Evolutionary conservation across 2,113 vertebrate species (phyloP), one percentile per base, ranked within the genome.

Genomic region (Sapajus apella): DNA sequence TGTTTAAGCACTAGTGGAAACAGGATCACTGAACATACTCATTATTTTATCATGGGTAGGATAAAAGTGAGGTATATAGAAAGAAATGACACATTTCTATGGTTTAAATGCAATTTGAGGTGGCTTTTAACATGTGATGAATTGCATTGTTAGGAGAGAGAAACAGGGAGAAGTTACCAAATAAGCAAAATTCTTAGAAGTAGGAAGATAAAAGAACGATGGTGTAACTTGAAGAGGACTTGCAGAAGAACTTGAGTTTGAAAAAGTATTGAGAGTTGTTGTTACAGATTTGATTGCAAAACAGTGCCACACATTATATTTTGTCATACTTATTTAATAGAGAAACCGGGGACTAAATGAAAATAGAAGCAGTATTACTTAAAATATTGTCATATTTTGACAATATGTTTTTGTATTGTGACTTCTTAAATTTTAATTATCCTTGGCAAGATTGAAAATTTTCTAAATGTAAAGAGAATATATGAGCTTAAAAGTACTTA

Each of bases 381-480:
- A 81, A 92, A 91, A 89, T 89, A 32, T n/a, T 68, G 32, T 66
- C 45, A 88, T 73, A 66, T 83, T 92, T 96, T 83, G 52, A 35
- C 86, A 87, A 72, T 27, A 40, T 84, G 14, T 77, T 91, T 72
- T 95, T 5, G 82, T 70, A 85, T 40, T 97, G 4, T 96, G 4
- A 56, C 17, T 77, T 58, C 32, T 77, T 83, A 45, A 45, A 45
- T 45, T 72, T 72, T 77, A 92, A 43, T 81, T 85, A 90, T 86
- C 95, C 27, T 89, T 90, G 14, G 11, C 23, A 95, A 37, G 18
- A 16, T 90, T 88, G 90, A 94, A 96, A 94, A 50, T 35, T 27
- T 40, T 81, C 20, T 85, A 61, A 95, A 77, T 68, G 47, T 73
- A 75, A 84, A 75, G 47, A 92, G 40, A 87, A 52, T 72, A 56